These are phyloP conservation scores for Patiria miniata DNA, from an alignment of 35 echinoderm and acorn worm genomes.

Conservation along the genomic window DNA sequence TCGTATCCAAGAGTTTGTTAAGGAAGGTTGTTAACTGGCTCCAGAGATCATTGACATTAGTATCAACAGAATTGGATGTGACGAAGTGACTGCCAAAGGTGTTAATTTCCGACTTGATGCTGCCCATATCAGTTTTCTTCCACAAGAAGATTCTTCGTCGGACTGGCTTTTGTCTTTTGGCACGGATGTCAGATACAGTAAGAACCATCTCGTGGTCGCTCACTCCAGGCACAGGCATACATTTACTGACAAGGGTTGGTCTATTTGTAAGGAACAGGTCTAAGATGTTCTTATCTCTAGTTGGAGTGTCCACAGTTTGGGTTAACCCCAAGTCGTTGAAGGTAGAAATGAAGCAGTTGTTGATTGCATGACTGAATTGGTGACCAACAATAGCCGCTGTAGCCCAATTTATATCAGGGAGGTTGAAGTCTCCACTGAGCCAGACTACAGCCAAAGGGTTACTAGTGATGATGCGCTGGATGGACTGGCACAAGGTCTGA, in stretches of 20 bases:
- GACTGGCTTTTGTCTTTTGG: not conserved
- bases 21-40: not conserved
- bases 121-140: too few relatives aligned
- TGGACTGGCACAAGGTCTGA: slow-evolving; percentile 10
- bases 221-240: slow-evolving; percentile 5
- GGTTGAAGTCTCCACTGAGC: slow-evolving; percentile 4
- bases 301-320: not conserved
- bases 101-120: too few relatives aligned
- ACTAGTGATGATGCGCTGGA: not conserved
- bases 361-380: too few relatives aligned
- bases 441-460: not conserved
- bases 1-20: too few relatives aligned
- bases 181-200: slow-evolving; percentile 15
- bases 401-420: slow-evolving; percentile 6
- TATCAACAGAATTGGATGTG: too few relatives aligned
- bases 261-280: too few relatives aligned
- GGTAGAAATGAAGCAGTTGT: too few relatives aligned
- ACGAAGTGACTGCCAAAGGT: too few relatives aligned
- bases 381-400: not conserved
- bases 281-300: not conserved
- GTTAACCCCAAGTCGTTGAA: not conserved
- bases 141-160: too few relatives aligned
- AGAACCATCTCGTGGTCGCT: slow-evolving; percentile 15
- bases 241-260: not conserved
- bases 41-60: not conserved